Conservation (phyloP, 2,888 invertebrate species). For the Epinotia brunnichana region DNA sequence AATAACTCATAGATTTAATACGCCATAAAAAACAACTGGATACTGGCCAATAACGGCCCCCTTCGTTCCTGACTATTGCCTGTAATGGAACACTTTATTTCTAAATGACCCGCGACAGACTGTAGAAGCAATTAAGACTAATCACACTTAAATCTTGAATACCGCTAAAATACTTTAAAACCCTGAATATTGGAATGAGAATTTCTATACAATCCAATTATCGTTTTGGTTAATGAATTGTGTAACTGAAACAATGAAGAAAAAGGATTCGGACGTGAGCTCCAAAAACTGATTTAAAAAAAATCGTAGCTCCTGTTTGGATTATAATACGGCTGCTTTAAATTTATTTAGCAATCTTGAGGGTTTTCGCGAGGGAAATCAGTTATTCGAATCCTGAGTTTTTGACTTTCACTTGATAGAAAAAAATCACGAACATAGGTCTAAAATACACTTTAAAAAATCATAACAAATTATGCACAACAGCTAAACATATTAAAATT, state of each 20-base stretch:
- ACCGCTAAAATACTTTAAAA: constrained; percentile 8
- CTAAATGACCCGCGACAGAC: constrained; percentile 15
- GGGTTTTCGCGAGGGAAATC: too few relatives aligned
- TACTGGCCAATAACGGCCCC: not conserved
- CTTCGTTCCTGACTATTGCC: not conserved
- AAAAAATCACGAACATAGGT: too few relatives aligned
- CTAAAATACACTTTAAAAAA: too few relatives aligned
- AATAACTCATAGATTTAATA: not conserved
- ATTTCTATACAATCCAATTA: constrained; percentile 1
- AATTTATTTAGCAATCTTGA: too few relatives aligned
- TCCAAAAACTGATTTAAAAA: too few relatives aligned
- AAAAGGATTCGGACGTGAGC: too few relatives aligned
- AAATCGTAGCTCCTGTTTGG: too few relatives aligned
- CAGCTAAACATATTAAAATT: too few relatives aligned
- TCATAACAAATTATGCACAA: too few relatives aligned
- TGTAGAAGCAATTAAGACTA: constrained; percentile 17
- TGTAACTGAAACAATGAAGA: not conserved
- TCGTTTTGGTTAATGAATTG: constrained; percentile 3
- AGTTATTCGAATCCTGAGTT: too few relatives aligned
- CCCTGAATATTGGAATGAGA: constrained; percentile 11
- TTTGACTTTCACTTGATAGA: too few relatives aligned
- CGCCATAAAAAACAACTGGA: not conserved
- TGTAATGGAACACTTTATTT: constrained; percentile 4
- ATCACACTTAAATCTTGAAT: constrained; percentile 21
- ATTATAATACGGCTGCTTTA: too few relatives aligned